phyloP scores from a whole-genome alignment of 2,113 vertebrate genomes.

The Neofelis nebulosa region DNA sequence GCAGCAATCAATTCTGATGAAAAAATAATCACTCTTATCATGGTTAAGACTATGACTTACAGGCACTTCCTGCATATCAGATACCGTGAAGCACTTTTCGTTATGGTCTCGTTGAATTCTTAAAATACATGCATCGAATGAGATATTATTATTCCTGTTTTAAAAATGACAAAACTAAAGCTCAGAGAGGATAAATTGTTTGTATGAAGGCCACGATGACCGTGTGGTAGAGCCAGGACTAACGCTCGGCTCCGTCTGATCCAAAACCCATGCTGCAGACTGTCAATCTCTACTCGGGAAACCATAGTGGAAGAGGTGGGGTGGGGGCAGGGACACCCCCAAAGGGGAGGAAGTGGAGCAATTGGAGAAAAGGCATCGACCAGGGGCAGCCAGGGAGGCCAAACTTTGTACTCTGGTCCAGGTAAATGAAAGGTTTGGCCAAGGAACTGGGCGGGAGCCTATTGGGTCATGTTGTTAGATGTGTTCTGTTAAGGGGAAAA shows the following conservation, averaged over 20 bases:
- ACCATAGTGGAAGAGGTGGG: no score
- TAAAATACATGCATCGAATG: neutral
- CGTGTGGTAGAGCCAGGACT: neutral
- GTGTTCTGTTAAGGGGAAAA: neutral
- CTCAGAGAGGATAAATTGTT: neutral
- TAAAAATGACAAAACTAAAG: neutral
- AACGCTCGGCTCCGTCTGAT: neutral
- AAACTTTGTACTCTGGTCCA: neutral
- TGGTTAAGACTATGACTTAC: neutral
- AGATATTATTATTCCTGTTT: neutral
- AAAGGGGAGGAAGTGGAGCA: neutral
- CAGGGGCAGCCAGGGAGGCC: neutral
- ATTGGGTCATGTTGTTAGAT: neutral
- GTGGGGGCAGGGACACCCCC: neutral
- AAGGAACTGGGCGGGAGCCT: rapidly evolving
- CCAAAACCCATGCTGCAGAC: neutral
- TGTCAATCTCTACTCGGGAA: neutral
- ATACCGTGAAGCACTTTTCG: neutral
- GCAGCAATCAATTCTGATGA: neutral
- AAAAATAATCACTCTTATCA: neutral
- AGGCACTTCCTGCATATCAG: neutral
- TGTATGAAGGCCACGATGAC: neutral
- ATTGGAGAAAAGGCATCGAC: neutral
- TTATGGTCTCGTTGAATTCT: neutral
- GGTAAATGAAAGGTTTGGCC: neutral